Base-by-base conservation (phyloP, 2,113 vertebrate genomes). In the Lamprotornis superbus region DNA sequence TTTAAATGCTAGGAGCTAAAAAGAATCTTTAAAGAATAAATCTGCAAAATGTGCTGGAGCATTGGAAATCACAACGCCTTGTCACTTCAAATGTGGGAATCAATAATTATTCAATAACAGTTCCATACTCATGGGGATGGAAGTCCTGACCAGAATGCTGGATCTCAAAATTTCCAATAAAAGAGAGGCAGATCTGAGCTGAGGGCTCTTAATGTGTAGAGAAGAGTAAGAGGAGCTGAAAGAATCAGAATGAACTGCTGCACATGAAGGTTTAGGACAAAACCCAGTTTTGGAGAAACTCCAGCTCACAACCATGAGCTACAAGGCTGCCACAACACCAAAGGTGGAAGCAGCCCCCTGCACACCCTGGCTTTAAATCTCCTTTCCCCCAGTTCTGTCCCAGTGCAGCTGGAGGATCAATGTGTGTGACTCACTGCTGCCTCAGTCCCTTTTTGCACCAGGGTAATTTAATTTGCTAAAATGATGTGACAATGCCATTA, bases 141-240 rank as follows among this genome's bases (percentile, higher is more conserved):
- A 11, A 78, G 39, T 20, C 59, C 76, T 92, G 39, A 83, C 9
- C 64, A 71, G 94, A 92, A 86, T 47, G 42, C 14, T 77, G 21
- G 2, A 33, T 15, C 39, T 63, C 42, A 52, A 20, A 37, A 40
- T 30, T 67, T 37, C 28, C 64, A 21, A 12, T 5, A 42, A 27
- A 74, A 15, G 3, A 86, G 4, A 30, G 10, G 25, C 77, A 44
- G 11, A 59, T 20, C 35, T 63, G 46, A 84, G 42, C 42, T 80
- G 33, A 5, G 21, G 10, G 13, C 44, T 53, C 25, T 42, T 23
- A 18, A 15, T 0, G 1, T 16, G 12, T 0, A 21, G 24, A 18
- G 47, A 49, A 46, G 61, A 80, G 39, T 3, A 20, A 73, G 37
- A 40, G 24, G 12, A 77, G 11, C 33, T 39, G 3, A 15, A 77